Evolutionary conservation across 1,140 invertebrate genomes (phyloP), one percentile per base, ranked within the genome.

Genomic region (Diabrotica virgifera): DNA sequence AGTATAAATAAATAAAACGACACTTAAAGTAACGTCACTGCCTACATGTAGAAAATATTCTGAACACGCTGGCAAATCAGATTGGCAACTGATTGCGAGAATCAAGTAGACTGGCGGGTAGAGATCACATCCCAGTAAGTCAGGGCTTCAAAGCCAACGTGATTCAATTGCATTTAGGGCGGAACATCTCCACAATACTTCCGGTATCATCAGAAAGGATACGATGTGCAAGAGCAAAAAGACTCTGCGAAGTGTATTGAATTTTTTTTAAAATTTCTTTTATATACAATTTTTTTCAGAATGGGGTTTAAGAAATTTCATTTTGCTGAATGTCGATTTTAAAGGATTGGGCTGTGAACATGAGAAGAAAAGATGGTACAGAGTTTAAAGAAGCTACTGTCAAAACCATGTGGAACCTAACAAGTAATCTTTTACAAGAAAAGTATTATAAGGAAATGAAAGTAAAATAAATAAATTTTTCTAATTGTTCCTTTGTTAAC

Each of bases 51-150:
- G 57, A n/a, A 36, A 24, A n/a, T 66, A 69, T 69, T 69, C 67
- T 56, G 59, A 52, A 37, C 67, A 69, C 67, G 67, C 59, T 11
- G 12, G 50, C 58, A 69, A 69, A 69, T 69, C 58, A 61, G 51
- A 66, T 69, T 69, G 52, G 37, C 51, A 62, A 58, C 61, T 69
- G 67, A 69, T 69, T 66, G 67, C 67, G 67, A 69, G 67, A 69
- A 69, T 69, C 67, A 66, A 69, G 64, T 66, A 61, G 40, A 61
- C 59, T 52, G 61, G 63, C 61, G 53, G 51, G 56, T 65, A 50
- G 12, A 62, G 67, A 55, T 51, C 52, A 55, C 52, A 63, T 63
- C 61, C 14, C 52, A 37, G 50, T 55, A 63, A 55, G 50, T 37
- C 36, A 10, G 14, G 36, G 66, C 66, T 59, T 64, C 66, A 68